Base-by-base conservation (phyloP, 2,888 invertebrate genomes). In the Tetranychus piercei region DNA sequence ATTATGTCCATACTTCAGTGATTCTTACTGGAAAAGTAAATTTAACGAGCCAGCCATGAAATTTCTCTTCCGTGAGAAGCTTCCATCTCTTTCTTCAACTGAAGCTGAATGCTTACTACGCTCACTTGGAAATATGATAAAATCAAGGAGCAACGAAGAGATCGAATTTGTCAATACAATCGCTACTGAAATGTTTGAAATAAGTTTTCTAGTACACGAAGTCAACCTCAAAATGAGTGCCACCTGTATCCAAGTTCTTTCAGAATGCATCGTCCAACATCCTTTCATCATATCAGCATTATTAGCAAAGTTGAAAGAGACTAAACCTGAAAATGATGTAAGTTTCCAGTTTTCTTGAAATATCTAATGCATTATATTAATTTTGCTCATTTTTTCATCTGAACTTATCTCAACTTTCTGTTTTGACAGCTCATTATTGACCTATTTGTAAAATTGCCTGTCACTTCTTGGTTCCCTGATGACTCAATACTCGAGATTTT, bases 81-180 rank as follows among this genome's bases (percentile, higher is more conserved):
- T 77, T 15, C 73, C 66, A 20, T 67, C 44, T n/a, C 67, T 76
- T 3, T 72, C 77, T 20, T n/a, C 64, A 44, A 66, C 65, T 8
- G 77, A 77, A 66, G 67, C 72, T 7, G 71, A 71, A 43, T 74
- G 72, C 44, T 43, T 77, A 22, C 43, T 77, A 20, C 65, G 65
- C 34, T 77, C 77, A 23, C 43, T 77, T 23, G 71, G 65, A n/a
- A 77, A 76, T 73, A 77, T 77, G 77, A 74, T 75, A n/a, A 66
- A 64, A 22, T 77, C 77, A n/a, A 72, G 77, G 71, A 23, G 20
- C 7, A 55, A 23, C 20, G 43, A 55, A 43, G 75, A 76, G 65
- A 70, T 23, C 9, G 75, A 75, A 64, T 73, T 73, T 71, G 73
- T 76, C 45, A 75, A 73, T n/a, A 73, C 72, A 7, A 71, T 76